Evolutionary conservation across 2,888 invertebrate species (phyloP).

Genomic region (Folsomia manolachei): DNA sequence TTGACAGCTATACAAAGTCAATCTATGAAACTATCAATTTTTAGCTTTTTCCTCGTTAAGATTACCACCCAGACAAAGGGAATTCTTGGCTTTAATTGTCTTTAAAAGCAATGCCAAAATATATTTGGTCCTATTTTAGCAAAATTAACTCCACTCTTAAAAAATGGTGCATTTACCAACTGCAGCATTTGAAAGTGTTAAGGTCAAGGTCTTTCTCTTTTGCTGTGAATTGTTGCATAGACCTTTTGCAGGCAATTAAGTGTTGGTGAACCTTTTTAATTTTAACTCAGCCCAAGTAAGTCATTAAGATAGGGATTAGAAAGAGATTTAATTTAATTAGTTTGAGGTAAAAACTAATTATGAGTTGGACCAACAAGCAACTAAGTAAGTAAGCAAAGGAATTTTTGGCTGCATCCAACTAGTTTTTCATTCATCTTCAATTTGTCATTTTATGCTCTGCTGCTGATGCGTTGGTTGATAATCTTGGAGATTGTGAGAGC

Average conservation of each 20-base stretch:
- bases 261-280: background rate
- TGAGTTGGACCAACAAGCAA: background rate
- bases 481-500: background rate
- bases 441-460: background rate
- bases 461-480: background rate
- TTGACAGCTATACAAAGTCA: too few species aligned
- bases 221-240: background rate
- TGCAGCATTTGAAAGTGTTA: background rate
- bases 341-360: background rate
- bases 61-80: too few species aligned
- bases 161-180: too few species aligned
- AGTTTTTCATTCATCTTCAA: background rate
- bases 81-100: too few species aligned
- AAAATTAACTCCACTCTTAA: too few species aligned
- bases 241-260: background rate
- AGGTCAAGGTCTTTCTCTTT: background rate
- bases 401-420: background rate
- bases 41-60: too few species aligned
- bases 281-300: background rate
- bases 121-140: too few species aligned
- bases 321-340: background rate
- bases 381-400: too few species aligned
- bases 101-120: too few species aligned
- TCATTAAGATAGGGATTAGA: background rate
- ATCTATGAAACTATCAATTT: too few species aligned